Base-by-base conservation (phyloP, 2,888 invertebrate genomes). In the Epirrhoe alternata region DNA sequence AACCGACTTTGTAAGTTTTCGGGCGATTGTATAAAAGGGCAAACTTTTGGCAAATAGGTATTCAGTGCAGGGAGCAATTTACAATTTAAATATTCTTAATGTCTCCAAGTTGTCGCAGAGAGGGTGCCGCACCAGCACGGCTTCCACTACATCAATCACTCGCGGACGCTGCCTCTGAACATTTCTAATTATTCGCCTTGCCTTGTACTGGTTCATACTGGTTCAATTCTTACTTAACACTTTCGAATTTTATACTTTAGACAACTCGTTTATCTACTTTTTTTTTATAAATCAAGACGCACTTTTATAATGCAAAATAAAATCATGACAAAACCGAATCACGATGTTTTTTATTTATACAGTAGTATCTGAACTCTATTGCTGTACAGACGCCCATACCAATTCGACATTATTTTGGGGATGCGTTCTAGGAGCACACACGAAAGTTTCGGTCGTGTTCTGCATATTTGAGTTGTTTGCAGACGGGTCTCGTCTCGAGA, bases 121-220 rank as follows among this genome's bases (percentile, higher is more conserved):
- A 74, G 74, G 76, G 77, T 61, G 79, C 77, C 75, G 49, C 80
- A 79, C 80, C 81, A 84, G 80, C 86, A 90, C 81, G 84, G 81
- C 86, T 93, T 92, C 90, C 92, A 92, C 92, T 92, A 92, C 92
- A 93, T 93, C 92, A 92, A 93, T 93, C 92, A 92, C 90, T 89
- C 86, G 89, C 86, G 92, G 91, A 89, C 88, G 82, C 85, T 90
- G 90, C 87, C 85, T 85, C 86, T 86, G 88, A 92, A 92, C 87
- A 92, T 91, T 93, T 92, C 88, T 92, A 93, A 93, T 93, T 93
- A 93, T 92, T 88, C 86, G 85, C 83, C 82, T 78, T 80, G 83
- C 82, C 85, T 86, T 87, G 84, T 84, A 71, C 83, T 83, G 75
- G 79, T 79, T 72, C 79, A 84, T 84, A 71, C 83, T 83, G 75